These are phyloP conservation scores for Phymorhynchus buccinoides DNA, from an alignment of 1,140 invertebrate species.

Conservation along the genomic window DNA sequence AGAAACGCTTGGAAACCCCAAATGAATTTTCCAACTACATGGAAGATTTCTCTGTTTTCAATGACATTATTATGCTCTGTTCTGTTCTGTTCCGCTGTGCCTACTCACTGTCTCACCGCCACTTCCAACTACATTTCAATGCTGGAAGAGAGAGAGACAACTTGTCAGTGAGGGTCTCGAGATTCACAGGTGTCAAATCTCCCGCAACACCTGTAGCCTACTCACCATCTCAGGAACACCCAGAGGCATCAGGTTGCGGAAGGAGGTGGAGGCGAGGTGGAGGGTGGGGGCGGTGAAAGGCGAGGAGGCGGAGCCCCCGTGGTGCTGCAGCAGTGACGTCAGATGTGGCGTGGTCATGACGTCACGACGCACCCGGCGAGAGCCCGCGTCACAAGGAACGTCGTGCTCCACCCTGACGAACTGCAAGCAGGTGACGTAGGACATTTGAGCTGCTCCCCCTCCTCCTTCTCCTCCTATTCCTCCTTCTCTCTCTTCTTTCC, in stretches of 20 bases:
- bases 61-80: too few species aligned
- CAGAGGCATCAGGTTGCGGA: conserved; percentile 26
- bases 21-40: too few species aligned
- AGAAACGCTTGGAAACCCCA: too few species aligned
- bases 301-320: conserved; percentile 2
- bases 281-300: conserved; percentile 22
- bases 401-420: conserved; percentile 15
- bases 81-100: too few species aligned
- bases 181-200: too few species aligned
- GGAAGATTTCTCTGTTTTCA: too few species aligned
- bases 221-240: not conserved
- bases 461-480: not conserved
- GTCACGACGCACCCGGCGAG: not conserved
- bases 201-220: too few species aligned
- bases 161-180: not conserved
- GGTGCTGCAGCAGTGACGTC: conserved; percentile 18
- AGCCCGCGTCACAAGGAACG: not conserved
- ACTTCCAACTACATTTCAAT: too few species aligned
- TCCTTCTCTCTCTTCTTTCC: too few species aligned
- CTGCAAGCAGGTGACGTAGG: not conserved
- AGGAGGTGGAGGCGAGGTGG: not conserved
- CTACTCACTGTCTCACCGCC: too few species aligned
- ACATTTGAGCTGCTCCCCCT: not conserved
- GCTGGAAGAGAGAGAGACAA: not conserved
- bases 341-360: not conserved